These are phyloP conservation scores for Neuroscelio doddi DNA, from an alignment of 2,888 invertebrate genomes.

Conservation along the genomic window DNA sequence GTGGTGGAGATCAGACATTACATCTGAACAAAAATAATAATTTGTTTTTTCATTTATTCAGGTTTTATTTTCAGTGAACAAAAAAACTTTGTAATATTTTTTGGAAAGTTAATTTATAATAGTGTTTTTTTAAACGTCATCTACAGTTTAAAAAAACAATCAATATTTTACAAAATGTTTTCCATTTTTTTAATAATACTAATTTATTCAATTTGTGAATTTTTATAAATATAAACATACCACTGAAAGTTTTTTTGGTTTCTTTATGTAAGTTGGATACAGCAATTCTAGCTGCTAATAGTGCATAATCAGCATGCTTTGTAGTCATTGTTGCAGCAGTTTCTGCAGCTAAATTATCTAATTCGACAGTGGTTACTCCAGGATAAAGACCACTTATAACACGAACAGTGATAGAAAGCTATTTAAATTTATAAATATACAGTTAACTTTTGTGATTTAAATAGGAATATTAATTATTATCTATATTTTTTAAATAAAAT, in stretches of 20 bases:
- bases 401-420: slow-evolving; percentile 89
- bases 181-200: background rate
- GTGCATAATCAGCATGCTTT: slow-evolving; percentile 96
- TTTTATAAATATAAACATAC: slow-evolving; percentile 76
- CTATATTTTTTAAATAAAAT: no score
- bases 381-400: slow-evolving; percentile 96
- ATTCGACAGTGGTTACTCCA: slow-evolving; percentile 96
- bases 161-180: slow-evolving; percentile 7
- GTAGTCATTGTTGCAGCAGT: slow-evolving; percentile 99
- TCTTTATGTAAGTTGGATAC: slow-evolving; percentile 99
- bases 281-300: slow-evolving; percentile 91
- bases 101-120: no score
- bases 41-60: no score
- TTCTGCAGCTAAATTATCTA: slow-evolving; percentile 98
- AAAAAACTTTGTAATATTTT: no score
- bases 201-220: background rate
- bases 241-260: slow-evolving; percentile 94
- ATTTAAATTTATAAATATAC: no score
- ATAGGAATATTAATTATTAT: no score
- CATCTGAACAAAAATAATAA: no score
- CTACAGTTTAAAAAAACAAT: no score
- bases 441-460: no score
- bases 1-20: no score
- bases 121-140: no score
- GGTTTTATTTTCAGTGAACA: no score